Evolutionary conservation across 2,797 vertebrate species (phyloP).

Genomic region (Acanthis flammea): DNA sequence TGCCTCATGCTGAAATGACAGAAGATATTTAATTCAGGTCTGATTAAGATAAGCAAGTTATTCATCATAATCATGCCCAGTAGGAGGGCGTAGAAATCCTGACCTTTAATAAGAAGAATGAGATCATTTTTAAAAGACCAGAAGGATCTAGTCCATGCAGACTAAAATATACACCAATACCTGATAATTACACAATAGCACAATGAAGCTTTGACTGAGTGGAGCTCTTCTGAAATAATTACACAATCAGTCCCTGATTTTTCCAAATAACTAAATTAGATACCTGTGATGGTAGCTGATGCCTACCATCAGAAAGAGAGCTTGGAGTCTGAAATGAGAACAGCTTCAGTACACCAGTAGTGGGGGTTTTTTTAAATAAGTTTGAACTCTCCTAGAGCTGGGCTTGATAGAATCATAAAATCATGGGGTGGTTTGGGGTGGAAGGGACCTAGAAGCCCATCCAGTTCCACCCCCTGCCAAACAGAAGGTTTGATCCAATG

Average conservation of each 20-base stretch:
- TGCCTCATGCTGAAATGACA: conserved; percentile 23
- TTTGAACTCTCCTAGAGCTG: not conserved
- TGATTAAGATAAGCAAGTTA: conserved; percentile 50
- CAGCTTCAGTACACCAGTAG: not conserved
- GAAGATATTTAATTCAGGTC: conserved; percentile 43
- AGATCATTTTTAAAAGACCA: not conserved
- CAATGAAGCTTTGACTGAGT: not conserved
- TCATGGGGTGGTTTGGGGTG: not conserved
- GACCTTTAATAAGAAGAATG: conserved; percentile 31
- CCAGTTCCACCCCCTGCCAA: not conserved
- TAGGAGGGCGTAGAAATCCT: conserved; percentile 17
- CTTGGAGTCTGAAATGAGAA: not conserved
- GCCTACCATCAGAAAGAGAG: not conserved
- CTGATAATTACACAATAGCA: not conserved
- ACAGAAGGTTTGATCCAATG: not conserved
- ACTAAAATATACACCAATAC: not conserved
- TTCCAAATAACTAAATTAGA: not conserved
- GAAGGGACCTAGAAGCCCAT: not conserved
- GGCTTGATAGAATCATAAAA: not conserved
- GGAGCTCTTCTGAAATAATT: not conserved
- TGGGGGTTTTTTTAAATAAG: not conserved
- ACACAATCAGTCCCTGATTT: not conserved
- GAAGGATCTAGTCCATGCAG: not conserved
- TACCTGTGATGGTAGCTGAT: not conserved
- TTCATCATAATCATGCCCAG: conserved; percentile 47